Evolutionary conservation across 2,888 invertebrate species (phyloP).

Genomic region (Epinotia ramella): DNA sequence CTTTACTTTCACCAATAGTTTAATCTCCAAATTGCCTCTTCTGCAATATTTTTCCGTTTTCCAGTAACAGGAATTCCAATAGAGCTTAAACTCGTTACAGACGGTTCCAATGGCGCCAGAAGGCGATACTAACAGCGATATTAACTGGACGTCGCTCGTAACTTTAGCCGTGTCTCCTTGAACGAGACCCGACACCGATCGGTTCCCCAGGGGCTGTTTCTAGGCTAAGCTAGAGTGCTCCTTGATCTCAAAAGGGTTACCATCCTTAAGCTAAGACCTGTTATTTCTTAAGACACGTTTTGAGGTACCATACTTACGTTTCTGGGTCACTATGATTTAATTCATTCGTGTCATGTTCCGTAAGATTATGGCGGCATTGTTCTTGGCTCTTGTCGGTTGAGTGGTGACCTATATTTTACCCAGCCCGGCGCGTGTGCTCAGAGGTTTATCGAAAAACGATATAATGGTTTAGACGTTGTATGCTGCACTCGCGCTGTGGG

Average conservation of each 20-base stretch:
- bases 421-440: conserved; percentile 28
- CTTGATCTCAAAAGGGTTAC: background rate
- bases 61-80: background rate
- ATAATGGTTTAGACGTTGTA: background rate
- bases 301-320: background rate
- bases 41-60: conserved; percentile 6
- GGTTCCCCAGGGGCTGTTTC: conserved; percentile 27
- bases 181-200: conserved; percentile 29
- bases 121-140: conserved; percentile 18
- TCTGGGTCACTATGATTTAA: conserved; percentile 15
- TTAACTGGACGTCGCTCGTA: conserved; percentile 23
- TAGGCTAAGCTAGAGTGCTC: conserved; percentile 30
- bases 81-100: background rate
- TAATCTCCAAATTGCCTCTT: background rate
- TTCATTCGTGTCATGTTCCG: conserved; percentile 4
- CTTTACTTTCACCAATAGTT: background rate
- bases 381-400: conserved; percentile 24
- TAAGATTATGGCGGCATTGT: conserved; percentile 29
- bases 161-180: conserved; percentile 31
- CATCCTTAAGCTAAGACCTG: background rate
- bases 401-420: conserved; percentile 34
- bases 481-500: background rate
- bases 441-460: conserved; percentile 40
- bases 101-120: conserved; percentile 1
- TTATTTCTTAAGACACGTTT: background rate